phyloP scores from a whole-genome alignment of 92 coral and sea anemone genomes.

The Porites rus region DNA sequence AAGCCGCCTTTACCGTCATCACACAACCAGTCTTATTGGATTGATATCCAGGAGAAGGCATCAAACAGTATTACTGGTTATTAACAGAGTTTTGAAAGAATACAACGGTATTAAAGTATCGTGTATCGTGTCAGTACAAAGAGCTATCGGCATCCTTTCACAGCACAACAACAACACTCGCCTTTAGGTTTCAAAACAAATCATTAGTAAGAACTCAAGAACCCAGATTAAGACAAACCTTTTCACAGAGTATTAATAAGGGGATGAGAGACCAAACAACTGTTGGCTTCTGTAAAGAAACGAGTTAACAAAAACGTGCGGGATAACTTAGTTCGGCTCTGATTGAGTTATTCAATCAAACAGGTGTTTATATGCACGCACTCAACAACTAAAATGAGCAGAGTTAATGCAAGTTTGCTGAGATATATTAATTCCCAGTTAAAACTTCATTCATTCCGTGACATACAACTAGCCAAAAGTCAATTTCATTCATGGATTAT shows the following conservation, averaged over 20 bases:
- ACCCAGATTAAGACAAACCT: background rate
- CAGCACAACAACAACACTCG: no score
- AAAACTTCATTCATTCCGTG: background rate
- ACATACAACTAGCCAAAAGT: background rate
- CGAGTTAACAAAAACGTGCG: background rate
- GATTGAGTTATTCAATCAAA: slow-evolving; percentile 10
- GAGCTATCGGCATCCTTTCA: no score
- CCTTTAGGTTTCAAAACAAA: background rate
- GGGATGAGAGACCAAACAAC: background rate
- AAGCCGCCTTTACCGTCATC: no score
- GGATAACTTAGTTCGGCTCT: background rate
- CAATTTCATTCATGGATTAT: slow-evolving; percentile 6
- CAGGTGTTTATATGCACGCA: slow-evolving; percentile 16
- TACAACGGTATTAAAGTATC: no score
- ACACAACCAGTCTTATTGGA: no score
- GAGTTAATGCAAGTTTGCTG: background rate
- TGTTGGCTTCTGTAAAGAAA: no score
- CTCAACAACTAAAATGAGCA: slow-evolving; percentile 44
- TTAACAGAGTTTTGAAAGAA: no score
- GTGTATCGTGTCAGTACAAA: no score
- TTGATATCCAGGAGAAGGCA: no score
- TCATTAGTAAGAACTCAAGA: background rate
- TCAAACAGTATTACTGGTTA: no score
- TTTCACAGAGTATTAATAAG: background rate
- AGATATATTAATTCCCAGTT: background rate